These are phyloP conservation scores for Isichthys henryi DNA, from an alignment of 2,113 vertebrate genomes.

Conservation along the genomic window DNA sequence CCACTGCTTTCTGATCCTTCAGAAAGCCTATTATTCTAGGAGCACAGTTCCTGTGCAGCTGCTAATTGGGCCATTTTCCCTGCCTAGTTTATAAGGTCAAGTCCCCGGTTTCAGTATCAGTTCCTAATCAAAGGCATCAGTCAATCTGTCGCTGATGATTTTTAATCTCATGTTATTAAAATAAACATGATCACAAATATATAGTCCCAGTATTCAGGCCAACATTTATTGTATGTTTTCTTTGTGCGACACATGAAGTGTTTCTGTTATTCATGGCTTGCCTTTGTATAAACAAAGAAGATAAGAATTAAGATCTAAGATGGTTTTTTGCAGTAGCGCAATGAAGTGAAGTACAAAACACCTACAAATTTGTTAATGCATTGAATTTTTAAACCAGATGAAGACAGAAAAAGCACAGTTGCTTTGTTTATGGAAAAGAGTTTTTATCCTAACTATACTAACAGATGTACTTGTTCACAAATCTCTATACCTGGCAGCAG, in stretches of 20 bases:
- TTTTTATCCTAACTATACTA: background rate
- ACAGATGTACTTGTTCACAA: conserved; percentile 7
- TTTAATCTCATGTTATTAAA: background rate
- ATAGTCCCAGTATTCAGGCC: background rate
- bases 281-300: background rate
- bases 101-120: background rate
- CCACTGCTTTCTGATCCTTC: background rate
- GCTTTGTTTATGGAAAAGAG: background rate
- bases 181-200: background rate
- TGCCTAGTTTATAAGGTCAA: background rate
- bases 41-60: background rate
- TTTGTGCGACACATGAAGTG: background rate
- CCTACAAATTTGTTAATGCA: background rate
- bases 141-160: background rate
- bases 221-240: background rate
- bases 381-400: background rate
- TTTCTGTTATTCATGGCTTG: background rate
- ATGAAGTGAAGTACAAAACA: background rate
- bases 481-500: background rate
- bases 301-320: background rate
- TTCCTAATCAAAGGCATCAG: background rate
- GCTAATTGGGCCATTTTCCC: background rate
- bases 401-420: background rate
- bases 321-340: background rate
- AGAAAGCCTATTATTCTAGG: background rate